These are phyloP conservation scores for Pyrrhosoma nymphula DNA, from an alignment of 2,888 invertebrate species.

Conservation along the genomic window DNA sequence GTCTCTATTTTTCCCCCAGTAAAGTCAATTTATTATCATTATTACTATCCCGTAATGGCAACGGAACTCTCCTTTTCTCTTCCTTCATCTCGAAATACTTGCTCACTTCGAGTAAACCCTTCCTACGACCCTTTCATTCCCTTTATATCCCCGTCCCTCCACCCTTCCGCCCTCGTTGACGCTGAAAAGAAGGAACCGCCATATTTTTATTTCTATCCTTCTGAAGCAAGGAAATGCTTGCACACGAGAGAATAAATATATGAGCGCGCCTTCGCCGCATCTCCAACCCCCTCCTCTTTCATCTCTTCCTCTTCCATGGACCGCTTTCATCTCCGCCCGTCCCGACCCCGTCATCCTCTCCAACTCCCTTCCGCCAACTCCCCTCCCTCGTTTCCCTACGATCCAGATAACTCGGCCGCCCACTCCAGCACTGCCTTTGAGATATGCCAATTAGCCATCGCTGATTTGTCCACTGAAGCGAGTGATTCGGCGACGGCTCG, in stretches of 20 bases:
- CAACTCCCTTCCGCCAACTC: no score
- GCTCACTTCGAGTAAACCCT: neutral
- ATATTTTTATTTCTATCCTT: neutral
- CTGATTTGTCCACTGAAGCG: conserved; percentile 64
- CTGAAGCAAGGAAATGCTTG: neutral
- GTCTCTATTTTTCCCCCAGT: no score
- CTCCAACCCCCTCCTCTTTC: neutral
- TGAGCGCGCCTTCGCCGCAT: neutral
- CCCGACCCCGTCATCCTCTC: neutral
- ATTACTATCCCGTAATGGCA: neutral
- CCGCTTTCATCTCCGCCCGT: neutral
- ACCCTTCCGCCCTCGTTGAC: neutral
- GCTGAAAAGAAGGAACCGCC: neutral
- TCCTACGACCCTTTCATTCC: neutral
- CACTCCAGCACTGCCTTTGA: conserved; percentile 20
- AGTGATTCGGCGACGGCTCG: conserved; percentile 45
- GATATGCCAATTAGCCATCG: conserved; percentile 64
- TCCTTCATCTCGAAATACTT: neutral
- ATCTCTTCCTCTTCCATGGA: neutral
- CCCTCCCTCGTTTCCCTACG: neutral
- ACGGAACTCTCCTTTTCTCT: neutral
- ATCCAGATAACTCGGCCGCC: conserved; percentile 10
- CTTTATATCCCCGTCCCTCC: neutral
- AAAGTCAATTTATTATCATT: no score
- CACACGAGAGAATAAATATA: neutral